Evolutionary conservation across 2,113 vertebrate genomes (phyloP).

Genomic region (Sturnira hondurensis): DNA sequence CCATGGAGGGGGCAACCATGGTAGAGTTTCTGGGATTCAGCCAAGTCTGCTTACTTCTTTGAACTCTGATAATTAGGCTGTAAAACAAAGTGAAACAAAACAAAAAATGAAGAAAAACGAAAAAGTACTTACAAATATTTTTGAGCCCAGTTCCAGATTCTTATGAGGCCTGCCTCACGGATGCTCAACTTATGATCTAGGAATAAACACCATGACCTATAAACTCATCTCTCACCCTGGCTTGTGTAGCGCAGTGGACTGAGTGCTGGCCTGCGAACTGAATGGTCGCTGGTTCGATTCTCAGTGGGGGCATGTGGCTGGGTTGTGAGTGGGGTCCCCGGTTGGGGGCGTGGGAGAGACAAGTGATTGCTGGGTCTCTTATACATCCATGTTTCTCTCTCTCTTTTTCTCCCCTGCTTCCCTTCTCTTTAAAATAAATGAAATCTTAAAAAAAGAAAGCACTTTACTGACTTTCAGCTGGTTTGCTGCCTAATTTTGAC

Average conservation of each 20-base stretch:
- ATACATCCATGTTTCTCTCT: too few relatives aligned
- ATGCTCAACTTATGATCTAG: not conserved
- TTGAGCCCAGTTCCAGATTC: not conserved
- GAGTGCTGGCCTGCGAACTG: too few relatives aligned
- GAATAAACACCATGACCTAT: not conserved
- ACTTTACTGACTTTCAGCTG: not conserved
- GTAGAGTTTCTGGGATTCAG: not conserved
- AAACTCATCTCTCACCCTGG: not conserved
- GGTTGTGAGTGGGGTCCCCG: too few relatives aligned
- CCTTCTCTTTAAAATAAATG: too few relatives aligned
- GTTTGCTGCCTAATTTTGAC: constrained; percentile 7
- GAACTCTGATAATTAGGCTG: not conserved
- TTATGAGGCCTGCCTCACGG: not conserved
- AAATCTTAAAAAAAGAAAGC: not conserved
- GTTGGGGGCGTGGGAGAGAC: too few relatives aligned
- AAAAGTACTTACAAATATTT: not conserved
- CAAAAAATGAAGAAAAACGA: not conserved
- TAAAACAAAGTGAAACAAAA: not conserved
- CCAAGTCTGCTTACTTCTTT: not conserved
- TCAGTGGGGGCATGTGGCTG: too few relatives aligned
- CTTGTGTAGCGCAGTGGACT: too few relatives aligned
- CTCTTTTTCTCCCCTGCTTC: too few relatives aligned
- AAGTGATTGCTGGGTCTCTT: too few relatives aligned
- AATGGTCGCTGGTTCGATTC: too few relatives aligned
- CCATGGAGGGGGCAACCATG: not conserved